phyloP scores from a whole-genome alignment of 2,113 vertebrate species.

The Corythaeola cristata region DNA sequence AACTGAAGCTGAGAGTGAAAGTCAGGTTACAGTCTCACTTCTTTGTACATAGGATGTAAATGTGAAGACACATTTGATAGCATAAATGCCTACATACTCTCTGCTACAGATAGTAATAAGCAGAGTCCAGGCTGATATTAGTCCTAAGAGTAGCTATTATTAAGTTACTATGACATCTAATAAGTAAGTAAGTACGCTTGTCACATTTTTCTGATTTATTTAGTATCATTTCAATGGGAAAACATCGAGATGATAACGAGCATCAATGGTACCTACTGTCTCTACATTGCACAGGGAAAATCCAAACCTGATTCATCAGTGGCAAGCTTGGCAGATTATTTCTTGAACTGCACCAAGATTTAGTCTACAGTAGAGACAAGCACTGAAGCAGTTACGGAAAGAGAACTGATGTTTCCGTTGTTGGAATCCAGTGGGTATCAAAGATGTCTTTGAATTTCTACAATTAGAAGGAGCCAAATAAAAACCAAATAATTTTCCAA shows the following conservation, averaged over 20 bases:
- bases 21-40: background rate
- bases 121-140: background rate
- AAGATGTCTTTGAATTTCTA: conserved; percentile 53
- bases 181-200: background rate
- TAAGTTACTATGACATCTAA: background rate
- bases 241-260: background rate
- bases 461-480: conserved; percentile 54
- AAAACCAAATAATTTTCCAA: conserved; percentile 32
- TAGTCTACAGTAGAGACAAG: background rate
- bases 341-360: background rate
- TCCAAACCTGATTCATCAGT: background rate
- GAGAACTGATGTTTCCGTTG: conserved; percentile 12
- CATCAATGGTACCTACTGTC: background rate
- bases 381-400: background rate
- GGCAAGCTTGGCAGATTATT: background rate
- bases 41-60: background rate
- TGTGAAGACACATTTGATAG: background rate
- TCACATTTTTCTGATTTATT: background rate
- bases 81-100: background rate
- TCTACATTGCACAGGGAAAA: background rate
- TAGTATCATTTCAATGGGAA: background rate
- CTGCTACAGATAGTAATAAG: background rate
- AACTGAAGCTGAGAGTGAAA: background rate
- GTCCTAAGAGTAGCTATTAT: background rate
- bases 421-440: conserved; percentile 46